A percentile compares a stretch with the other conserved stretches of the same genome.
These are phyloP conservation scores for Gisinianus flammeolus DNA, from an alignment of 2,888 invertebrate species.

Conservation along the genomic window DNA sequence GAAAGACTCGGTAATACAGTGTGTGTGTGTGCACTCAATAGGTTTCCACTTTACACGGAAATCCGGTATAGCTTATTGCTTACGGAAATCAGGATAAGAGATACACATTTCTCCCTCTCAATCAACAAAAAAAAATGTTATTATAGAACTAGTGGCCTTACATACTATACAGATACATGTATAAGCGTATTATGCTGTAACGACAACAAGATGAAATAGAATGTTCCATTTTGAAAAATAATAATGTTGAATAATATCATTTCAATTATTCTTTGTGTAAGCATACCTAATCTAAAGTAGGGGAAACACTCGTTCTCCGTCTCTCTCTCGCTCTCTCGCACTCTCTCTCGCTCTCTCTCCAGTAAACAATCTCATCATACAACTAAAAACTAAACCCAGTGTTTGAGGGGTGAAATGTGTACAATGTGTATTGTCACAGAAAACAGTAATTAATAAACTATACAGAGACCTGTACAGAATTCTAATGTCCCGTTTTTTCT, in stretches of 20 bases:
- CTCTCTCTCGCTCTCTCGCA: constrained; percentile 9
- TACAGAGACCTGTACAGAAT: too few species aligned
- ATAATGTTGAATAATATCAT: constrained; percentile 23
- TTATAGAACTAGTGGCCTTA: too few species aligned
- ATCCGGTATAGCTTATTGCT: constrained; percentile 27
- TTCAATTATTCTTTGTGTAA: constrained; percentile 9
- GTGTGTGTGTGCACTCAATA: too few species aligned
- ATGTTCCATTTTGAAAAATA: not conserved
- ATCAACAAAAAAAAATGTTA: too few species aligned
- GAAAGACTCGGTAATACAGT: too few species aligned
- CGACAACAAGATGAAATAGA: not conserved
- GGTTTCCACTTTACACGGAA: constrained; percentile 32
- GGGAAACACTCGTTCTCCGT: not conserved
- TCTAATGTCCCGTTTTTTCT: too few species aligned
- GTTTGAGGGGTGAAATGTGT: not conserved
- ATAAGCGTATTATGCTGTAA: not conserved
- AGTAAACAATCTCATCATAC: not conserved
- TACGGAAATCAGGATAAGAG: constrained; percentile 30
- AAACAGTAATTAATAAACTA: too few species aligned
- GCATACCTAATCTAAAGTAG: not conserved
- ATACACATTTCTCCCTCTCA: not conserved
- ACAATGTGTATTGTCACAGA: not conserved
- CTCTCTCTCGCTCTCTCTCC: not conserved
- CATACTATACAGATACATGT: too few species aligned
- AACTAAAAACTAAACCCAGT: not conserved